These are phyloP conservation scores for Baronia brevicornis DNA, from an alignment of 2,888 invertebrate species.

Conservation along the genomic window DNA sequence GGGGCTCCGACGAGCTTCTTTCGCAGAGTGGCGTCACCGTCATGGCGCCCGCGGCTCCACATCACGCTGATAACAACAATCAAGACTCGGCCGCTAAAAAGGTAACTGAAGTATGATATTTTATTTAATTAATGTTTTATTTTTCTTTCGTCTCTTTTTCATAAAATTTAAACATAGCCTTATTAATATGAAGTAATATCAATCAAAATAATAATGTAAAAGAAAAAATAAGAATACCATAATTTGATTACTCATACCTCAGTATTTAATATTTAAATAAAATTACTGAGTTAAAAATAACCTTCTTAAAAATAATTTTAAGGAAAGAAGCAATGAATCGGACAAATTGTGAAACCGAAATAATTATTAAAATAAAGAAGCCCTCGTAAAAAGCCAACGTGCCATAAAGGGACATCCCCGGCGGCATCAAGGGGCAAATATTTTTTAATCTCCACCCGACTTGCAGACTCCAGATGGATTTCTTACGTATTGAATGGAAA, in stretches of 20 bases:
- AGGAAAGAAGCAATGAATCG: constrained; percentile 42
- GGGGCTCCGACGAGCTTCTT: constrained; percentile 98
- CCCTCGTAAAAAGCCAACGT: constrained; percentile 61
- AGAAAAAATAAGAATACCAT: too few species aligned
- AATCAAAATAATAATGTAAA: too few species aligned
- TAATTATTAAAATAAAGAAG: constrained; percentile 65
- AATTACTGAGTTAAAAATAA: too few species aligned
- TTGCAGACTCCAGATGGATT: constrained; percentile 41
- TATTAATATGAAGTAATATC: too few species aligned
- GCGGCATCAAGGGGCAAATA: constrained; percentile 54
- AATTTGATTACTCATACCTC: too few species aligned
- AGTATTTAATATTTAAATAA: too few species aligned
- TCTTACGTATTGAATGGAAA: constrained; percentile 52
- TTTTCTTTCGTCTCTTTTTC: too few species aligned
- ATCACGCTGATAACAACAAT: constrained; percentile 94
- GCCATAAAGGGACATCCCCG: constrained; percentile 60
- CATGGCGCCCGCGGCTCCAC: constrained; percentile 93
- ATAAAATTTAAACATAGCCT: too few species aligned
- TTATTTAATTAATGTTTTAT: neutral
- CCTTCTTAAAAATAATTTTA: constrained; percentile 2
- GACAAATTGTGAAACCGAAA: constrained; percentile 56
- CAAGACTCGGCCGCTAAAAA: constrained; percentile 94
- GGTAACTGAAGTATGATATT: constrained; percentile 74
- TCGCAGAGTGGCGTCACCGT: constrained; percentile 95
- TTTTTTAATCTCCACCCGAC: constrained; percentile 62